Conservation (phyloP, 1,140 invertebrate species). For the Druon quercuslanigerum region DNA sequence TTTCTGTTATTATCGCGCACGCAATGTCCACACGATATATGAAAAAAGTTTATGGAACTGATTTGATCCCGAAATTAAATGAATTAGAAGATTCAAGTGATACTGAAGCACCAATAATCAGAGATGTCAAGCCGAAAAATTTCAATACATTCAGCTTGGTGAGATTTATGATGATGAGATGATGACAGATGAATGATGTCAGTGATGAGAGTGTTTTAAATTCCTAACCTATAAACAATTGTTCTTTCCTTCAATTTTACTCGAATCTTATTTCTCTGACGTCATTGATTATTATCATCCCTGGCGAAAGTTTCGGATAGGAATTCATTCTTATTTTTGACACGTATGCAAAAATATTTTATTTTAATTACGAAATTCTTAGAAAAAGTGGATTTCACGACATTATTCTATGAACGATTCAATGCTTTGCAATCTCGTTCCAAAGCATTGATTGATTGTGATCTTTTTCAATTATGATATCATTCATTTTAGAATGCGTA, state of each 20-base stretch:
- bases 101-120: slow-evolving; percentile 38
- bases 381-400: no score
- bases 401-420: no score
- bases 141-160: slow-evolving; percentile 50
- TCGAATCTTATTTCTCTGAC: background rate
- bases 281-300: no score
- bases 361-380: no score
- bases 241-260: slow-evolving; percentile 33
- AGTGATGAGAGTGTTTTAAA: background rate
- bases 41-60: slow-evolving; percentile 44
- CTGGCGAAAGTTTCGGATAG: no score
- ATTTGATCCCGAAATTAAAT: slow-evolving; percentile 35
- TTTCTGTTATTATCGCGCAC: background rate
- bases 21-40: slow-evolving; percentile 49
- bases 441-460: no score
- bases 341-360: no score
- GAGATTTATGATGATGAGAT: slow-evolving; percentile 16
- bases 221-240: slow-evolving; percentile 1
- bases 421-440: no score
- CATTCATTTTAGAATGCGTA: no score
- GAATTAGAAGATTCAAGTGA: slow-evolving; percentile 40
- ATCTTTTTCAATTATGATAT: no score
- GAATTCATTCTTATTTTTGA: no score
- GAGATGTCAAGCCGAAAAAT: slow-evolving; percentile 42
- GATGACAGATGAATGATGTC: no score